Base-by-base conservation (phyloP, 2,113 vertebrate genomes). In the Hippocampus barbouri region DNA sequence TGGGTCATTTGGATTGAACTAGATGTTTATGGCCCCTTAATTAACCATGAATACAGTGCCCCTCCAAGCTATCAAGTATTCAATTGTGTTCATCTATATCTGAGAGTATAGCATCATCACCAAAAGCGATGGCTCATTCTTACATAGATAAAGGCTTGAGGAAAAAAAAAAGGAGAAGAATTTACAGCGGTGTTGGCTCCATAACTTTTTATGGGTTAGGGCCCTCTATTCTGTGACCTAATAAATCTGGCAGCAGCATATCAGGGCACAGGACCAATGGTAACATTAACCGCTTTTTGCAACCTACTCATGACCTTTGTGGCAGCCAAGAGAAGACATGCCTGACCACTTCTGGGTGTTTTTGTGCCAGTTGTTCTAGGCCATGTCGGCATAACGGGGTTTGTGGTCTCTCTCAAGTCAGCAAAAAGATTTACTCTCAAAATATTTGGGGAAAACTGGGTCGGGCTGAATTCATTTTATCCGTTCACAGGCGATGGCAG, bases 251-350 rank as follows among this genome's bases (percentile, higher is more conserved):
- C 1, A 47, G 10, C 34, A 62, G 75, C 56, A 10, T 61, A 21
- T 68, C 45, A 67, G 67, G 59, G 53, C 73, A 77, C 25, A 30
- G 27, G 30, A 67, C 23, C 23, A 30, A 47, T 45, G 66, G 66
- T 49, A 47, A 30, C 66, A 73, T 38, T 56, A 64, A 76, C 75
- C 60, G 66, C 65, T 77, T 74, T 16, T 45, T 60, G 41, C 78
- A 77, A 74, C 82, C 80, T 81, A 77, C 76, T 84, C 72, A 74
- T 83, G 79, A 90, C 84, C 85, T 81, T 73, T 60, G 66, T 43
- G 70, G 76, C 59, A 72, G 66, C 70, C 59, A 59, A 25, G 43
- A 76, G 66, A 72, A 70, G 63, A 74, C 70, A 66, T 70, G 79
- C 27, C 51, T 75, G 75, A 80, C 76, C 72, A 60, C 67, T 78